These are phyloP conservation scores for Lycia hirtaria DNA, from an alignment of 2,888 invertebrate genomes.

Conservation along the genomic window DNA sequence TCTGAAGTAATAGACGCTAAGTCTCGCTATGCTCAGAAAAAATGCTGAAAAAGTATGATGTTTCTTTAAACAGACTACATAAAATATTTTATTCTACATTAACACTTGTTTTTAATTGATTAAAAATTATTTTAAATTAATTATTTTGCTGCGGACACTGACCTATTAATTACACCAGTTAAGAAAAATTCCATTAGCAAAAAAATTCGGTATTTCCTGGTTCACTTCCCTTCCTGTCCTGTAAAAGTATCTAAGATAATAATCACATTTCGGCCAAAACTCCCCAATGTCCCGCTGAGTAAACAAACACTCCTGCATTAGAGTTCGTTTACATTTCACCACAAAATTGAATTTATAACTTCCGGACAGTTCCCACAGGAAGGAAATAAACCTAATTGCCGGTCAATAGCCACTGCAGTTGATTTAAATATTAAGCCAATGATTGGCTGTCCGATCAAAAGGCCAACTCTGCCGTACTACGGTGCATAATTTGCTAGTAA, in stretches of 20 bases:
- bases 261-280: not conserved
- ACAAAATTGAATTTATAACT: conserved; percentile 18
- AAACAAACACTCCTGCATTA: conserved; percentile 7
- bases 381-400: conserved; percentile 25
- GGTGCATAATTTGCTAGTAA: conserved; percentile 30
- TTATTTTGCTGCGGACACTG: too few relatives aligned
- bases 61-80: too few relatives aligned
- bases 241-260: not conserved
- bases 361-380: conserved; percentile 19
- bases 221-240: too few relatives aligned
- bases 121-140: too few relatives aligned
- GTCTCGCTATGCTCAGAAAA: too few relatives aligned
- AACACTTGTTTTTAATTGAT: too few relatives aligned
- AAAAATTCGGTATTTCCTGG: too few relatives aligned
- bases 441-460: conserved; percentile 28
- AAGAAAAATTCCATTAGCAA: too few relatives aligned
- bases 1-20: too few relatives aligned
- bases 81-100: too few relatives aligned
- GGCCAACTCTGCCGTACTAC: conserved; percentile 11
- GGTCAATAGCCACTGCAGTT: conserved; percentile 21
- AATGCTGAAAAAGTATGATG: too few relatives aligned
- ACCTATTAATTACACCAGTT: too few relatives aligned
- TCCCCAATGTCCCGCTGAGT: not conserved
- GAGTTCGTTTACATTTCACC: conserved; percentile 10
- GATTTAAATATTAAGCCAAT: conserved; percentile 30